Evolutionary conservation across 2,888 invertebrate species (phyloP).

Genomic region (Coleophora flavipennella): DNA sequence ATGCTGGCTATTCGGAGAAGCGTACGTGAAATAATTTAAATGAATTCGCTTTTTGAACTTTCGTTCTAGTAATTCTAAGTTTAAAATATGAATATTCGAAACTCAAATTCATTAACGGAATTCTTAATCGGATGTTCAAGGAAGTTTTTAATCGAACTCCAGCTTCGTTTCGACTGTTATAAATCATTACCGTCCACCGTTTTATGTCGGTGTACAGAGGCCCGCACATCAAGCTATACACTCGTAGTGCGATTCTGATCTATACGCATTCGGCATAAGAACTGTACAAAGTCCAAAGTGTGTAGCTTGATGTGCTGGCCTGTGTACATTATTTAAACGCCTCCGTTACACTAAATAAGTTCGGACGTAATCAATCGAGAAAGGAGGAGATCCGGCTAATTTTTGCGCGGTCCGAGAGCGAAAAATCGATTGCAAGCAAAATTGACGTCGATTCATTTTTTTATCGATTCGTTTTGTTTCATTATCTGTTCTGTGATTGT

Average conservation of each 20-base stretch:
- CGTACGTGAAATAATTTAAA: conserved; percentile 9
- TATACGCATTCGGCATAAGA: too few species aligned
- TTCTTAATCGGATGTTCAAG: conserved; percentile 28
- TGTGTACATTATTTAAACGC: conserved; percentile 24
- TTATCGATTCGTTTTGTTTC: conserved; percentile 57
- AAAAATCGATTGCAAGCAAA: conserved; percentile 49
- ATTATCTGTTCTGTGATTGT: conserved; percentile 68
- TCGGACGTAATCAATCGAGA: conserved; percentile 24
- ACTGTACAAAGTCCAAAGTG: too few species aligned
- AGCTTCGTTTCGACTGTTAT: conserved; percentile 29
- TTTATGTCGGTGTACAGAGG: conserved; percentile 27
- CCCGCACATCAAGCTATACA: too few species aligned
- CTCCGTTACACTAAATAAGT: conserved; percentile 23
- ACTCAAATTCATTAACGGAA: conserved; percentile 34
- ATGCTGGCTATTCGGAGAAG: conserved; percentile 18
- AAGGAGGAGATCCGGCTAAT: conserved; percentile 34
- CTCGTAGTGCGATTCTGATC: too few species aligned
- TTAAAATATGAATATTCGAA: conserved; percentile 21
- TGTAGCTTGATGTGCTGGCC: neutral
- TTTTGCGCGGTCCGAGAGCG: conserved; percentile 34
- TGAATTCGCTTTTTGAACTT: neutral
- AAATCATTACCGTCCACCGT: conserved; percentile 35
- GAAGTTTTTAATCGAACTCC: conserved; percentile 32
- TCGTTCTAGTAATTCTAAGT: conserved; percentile 4
- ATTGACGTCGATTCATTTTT: conserved; percentile 37